Conservation (phyloP, 2,797 vertebrate species). For the Simalia tracyae region DNA sequence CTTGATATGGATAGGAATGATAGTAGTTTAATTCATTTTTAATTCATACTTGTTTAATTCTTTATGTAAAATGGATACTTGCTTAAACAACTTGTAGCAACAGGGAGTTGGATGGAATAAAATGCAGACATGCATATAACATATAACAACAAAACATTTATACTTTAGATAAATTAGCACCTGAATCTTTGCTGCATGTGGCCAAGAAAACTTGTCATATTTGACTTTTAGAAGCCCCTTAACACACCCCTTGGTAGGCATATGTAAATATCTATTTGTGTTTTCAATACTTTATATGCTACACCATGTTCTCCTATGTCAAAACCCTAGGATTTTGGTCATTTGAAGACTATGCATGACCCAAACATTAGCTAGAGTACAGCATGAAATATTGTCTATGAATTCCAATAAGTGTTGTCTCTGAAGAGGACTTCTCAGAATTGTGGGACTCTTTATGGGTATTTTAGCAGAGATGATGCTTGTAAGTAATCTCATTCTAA, state of each 20-base stretch:
- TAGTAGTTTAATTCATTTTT: slow-evolving; percentile 24
- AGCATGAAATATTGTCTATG: slow-evolving; percentile 57
- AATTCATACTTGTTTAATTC: slow-evolving; percentile 48
- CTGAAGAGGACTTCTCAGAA: slow-evolving; percentile 73
- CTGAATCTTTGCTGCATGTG: neutral
- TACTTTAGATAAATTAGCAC: slow-evolving; percentile 12
- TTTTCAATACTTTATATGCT: slow-evolving; percentile 12
- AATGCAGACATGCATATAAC: slow-evolving; percentile 7
- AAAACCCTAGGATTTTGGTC: slow-evolving; percentile 50
- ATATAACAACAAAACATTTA: slow-evolving; percentile 22
- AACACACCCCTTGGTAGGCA: slow-evolving; percentile 15
- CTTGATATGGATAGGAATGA: neutral
- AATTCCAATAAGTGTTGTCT: slow-evolving; percentile 74
- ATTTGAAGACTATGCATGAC: slow-evolving; percentile 60
- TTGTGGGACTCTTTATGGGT: slow-evolving; percentile 70
- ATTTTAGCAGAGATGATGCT: slow-evolving; percentile 70
- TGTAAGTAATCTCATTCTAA: slow-evolving; percentile 74
- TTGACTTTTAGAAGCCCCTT: neutral
- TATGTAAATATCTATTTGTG: slow-evolving; percentile 17
- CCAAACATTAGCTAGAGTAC: slow-evolving; percentile 67
- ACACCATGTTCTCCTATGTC: slow-evolving; percentile 45
- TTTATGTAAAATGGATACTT: slow-evolving; percentile 7
- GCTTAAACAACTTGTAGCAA: slow-evolving; percentile 9
- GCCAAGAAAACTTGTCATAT: slow-evolving; percentile 40
- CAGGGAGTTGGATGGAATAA: neutral